Conservation (phyloP, 2,113 vertebrate genomes). For the Pteropus alecto region DNA sequence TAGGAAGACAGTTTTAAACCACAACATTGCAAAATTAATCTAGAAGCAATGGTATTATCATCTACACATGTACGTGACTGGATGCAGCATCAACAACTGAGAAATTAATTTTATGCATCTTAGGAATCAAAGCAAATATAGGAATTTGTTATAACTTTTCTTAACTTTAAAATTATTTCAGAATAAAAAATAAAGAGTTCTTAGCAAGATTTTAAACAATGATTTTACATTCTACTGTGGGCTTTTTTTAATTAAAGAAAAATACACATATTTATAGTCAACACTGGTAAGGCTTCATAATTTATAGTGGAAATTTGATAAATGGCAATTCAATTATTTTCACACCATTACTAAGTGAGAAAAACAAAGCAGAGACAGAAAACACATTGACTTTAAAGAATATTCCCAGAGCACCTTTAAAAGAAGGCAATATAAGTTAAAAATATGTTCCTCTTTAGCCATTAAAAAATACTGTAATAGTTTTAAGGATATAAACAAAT, state of each 20-base stretch:
- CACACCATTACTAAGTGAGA: background rate
- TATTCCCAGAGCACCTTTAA: background rate
- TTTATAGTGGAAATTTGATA: background rate
- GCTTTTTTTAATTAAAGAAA: background rate
- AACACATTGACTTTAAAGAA: background rate
- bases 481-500: background rate
- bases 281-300: background rate
- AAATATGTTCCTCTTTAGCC: background rate
- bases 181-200: background rate
- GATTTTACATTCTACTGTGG: background rate
- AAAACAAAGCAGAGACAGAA: background rate
- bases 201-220: background rate
- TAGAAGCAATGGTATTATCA: background rate
- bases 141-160: background rate
- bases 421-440: background rate
- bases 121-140: constrained; percentile 3
- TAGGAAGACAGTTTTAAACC: constrained; percentile 19
- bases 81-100: background rate
- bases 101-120: constrained; percentile 8
- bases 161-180: constrained; percentile 33
- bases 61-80: background rate
- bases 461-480: background rate
- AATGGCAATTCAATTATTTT: background rate
- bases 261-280: background rate
- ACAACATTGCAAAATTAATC: background rate